Evolutionary conservation across 1,140 invertebrate genomes (phyloP), one percentile per base, ranked within the genome.

Genomic region (Aphidius ervi): DNA sequence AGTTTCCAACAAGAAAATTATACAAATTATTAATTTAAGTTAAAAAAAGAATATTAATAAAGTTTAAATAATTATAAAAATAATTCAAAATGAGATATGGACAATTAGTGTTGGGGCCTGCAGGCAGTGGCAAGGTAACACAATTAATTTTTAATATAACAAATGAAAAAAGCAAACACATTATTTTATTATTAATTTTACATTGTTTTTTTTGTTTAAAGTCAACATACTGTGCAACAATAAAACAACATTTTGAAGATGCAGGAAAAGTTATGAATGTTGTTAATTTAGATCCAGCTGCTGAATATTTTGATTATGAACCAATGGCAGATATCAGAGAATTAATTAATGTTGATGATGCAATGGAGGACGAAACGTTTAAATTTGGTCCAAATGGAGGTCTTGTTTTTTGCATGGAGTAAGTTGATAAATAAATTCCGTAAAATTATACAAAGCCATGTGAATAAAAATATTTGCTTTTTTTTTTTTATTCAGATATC

Each of bases 301-400:
- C 96, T 10, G 97, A 99, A 76, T 82, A 92, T 73, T 99, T 99
- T 83, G 87, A 93, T 68, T 99, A 99, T 75, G 82, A 90, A 59
- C 89, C 94, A 0, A 70, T 91, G 9, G 87, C 87, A 8, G 97
- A 99, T 82, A 91, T 99, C 57, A 80, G 95, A 66, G 95, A 99
- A 67, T 79, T 99, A 40, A 98, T 99, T 71, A 87, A 93, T 63
- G 80, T 99, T 0, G 93, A 98, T 69, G 97, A 99, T 86, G 92
- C 91, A 1, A 97, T 98, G 94, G 94, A 98, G 79, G 95, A 97
- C 82, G 89, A 94, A 62, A 89, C 95, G 63, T 75, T 99, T n/a
- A 86, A 90, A 67, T 95, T 95, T 83, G 97, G 97, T 5, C 97
- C 97, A 0, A 99, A 99, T 82, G 97, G 97, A 48, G 97, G 93